Conservation (phyloP, 1,140 invertebrate genomes). For the Ptiloglossa arizonensis region DNA sequence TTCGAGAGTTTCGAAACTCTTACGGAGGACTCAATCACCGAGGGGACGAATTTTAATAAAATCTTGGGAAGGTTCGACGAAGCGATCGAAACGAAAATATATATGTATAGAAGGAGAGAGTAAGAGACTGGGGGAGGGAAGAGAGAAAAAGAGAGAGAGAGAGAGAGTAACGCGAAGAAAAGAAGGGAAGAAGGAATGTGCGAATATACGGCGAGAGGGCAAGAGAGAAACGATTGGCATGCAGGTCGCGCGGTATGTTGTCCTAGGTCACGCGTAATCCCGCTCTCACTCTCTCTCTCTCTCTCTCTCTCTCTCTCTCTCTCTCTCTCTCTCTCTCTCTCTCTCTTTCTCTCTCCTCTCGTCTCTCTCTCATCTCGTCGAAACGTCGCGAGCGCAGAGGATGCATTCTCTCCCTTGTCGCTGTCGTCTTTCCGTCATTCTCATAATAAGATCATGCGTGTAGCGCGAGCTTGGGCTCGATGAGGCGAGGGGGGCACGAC, state of each 20-base stretch:
- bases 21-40: no score
- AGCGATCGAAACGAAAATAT: neutral
- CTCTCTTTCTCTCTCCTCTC: constrained; percentile 4
- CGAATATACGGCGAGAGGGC: constrained; percentile 66
- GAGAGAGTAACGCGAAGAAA: constrained; percentile 33
- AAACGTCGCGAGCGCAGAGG: neutral
- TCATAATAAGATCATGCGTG: constrained; percentile 51
- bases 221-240: constrained; percentile 79
- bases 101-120: constrained; percentile 31
- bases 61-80: no score
- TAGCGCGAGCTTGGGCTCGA: neutral
- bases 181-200: constrained; percentile 62
- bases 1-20: no score
- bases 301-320: constrained; percentile 47
- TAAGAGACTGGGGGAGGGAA: neutral
- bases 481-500: no score
- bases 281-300: constrained; percentile 56
- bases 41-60: no score
- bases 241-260: constrained; percentile 81
- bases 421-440: constrained; percentile 50
- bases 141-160: neutral
- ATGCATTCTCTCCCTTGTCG: constrained; percentile 1
- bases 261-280: constrained; percentile 80
- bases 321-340: constrained; percentile 13
- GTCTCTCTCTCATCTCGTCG: constrained; percentile 44